Conservation (phyloP, 92 coral and sea anemone genomes). For the Siderastrea radians region DNA sequence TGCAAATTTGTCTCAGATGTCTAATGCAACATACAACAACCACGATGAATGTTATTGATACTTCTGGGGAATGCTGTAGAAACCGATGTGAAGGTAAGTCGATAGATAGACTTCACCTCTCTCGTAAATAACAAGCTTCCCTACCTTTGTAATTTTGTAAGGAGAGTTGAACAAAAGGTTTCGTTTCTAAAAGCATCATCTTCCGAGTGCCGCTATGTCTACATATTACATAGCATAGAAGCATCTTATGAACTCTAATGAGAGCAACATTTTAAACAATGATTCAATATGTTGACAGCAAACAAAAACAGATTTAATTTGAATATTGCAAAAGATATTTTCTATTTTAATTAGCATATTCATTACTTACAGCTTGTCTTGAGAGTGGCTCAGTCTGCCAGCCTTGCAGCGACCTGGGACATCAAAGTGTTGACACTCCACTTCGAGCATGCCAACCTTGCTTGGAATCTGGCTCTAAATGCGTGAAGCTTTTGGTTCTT, state of each 20-base stretch:
- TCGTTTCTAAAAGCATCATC: not conserved
- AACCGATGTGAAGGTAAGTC: constrained; percentile 45
- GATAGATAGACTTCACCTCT: not conserved
- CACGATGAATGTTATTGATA: constrained; percentile 15
- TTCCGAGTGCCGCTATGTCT: too few relatives aligned
- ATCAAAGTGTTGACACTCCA: constrained; percentile 8
- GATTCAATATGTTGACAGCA: not conserved
- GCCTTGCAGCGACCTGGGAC: constrained; percentile 35
- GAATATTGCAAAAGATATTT: not conserved
- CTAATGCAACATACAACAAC: constrained; percentile 30
- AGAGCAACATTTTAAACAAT: not conserved
- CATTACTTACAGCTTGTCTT: not conserved
- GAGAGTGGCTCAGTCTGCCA: constrained; percentile 39
- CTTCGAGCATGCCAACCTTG: constrained; percentile 44
- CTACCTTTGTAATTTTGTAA: not conserved
- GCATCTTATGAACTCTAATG: too few relatives aligned
- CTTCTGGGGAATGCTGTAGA: constrained; percentile 40
- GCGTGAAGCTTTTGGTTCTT: constrained; percentile 51
- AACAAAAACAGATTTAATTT: not conserved
- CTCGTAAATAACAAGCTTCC: not conserved
- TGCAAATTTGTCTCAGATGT: constrained; percentile 40
- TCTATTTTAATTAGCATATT: too few relatives aligned
- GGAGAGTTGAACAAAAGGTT: not conserved
- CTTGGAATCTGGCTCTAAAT: constrained; percentile 12
- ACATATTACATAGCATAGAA: too few relatives aligned